Percentiles rank a stretch among this genome's conserved stretches.
Conservation (phyloP, 2,888 invertebrate species). For the Atrina japonica region DNA sequence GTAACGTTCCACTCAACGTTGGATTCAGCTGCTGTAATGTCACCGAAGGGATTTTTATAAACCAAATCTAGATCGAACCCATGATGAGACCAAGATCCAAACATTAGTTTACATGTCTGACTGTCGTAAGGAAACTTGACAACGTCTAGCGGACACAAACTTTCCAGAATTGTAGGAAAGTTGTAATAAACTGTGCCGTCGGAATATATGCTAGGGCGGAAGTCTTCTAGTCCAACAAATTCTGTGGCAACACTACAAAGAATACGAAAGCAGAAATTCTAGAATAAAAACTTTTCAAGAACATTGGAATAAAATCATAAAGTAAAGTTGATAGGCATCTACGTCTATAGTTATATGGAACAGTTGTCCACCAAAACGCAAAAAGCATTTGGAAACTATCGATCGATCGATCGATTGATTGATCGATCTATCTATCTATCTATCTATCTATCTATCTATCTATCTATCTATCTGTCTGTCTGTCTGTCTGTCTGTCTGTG, state of each 20-base stretch:
- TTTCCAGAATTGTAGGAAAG: constrained; percentile 53
- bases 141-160: constrained; percentile 54
- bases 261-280: too few species aligned
- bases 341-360: too few species aligned
- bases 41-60: constrained; percentile 13
- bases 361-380: too few species aligned
- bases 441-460: too few species aligned
- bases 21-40: constrained; percentile 14
- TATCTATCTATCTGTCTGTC: too few species aligned
- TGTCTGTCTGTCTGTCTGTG: neutral
- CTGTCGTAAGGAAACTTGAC: constrained; percentile 55
- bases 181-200: constrained; percentile 55
- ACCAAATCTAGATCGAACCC: constrained; percentile 60
- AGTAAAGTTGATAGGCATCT: too few species aligned
- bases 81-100: constrained; percentile 87
- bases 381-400: too few species aligned
- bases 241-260: constrained; percentile 52
- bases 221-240: constrained; percentile 47
- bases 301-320: too few species aligned
- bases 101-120: constrained; percentile 88
- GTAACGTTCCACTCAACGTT: constrained; percentile 33
- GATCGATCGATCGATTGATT: too few species aligned
- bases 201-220: constrained; percentile 43
- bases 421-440: too few species aligned
- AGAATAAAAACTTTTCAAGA: too few species aligned